Evolutionary conservation across 2,888 invertebrate species (phyloP).

Genomic region (Gandaritis pyraliata): DNA sequence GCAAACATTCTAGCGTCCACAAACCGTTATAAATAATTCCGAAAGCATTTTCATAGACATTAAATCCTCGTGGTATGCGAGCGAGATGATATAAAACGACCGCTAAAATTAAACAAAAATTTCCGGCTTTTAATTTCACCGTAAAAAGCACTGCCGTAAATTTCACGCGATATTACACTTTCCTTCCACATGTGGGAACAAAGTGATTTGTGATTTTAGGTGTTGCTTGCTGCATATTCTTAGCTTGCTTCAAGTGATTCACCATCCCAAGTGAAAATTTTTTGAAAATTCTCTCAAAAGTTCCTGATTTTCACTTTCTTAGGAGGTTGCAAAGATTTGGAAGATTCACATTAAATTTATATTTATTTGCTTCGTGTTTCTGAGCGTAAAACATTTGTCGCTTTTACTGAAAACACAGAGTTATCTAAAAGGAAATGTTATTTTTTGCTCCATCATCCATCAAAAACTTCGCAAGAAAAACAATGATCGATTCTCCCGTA

Average conservation of each 20-base stretch:
- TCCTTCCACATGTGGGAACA: constrained; percentile 15
- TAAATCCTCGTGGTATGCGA: constrained; percentile 28
- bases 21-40: constrained; percentile 30
- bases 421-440: too few species aligned
- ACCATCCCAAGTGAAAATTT: background rate
- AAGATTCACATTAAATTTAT: too few species aligned
- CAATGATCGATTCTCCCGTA: too few species aligned
- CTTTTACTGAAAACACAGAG: too few species aligned
- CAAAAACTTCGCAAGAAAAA: too few species aligned
- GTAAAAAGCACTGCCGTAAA: constrained; percentile 32
- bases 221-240: background rate
- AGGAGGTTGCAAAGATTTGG: background rate
- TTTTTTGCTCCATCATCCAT: too few species aligned
- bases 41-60: constrained; percentile 28
- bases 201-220: constrained; percentile 35
- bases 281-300: too few species aligned
- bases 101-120: constrained; percentile 33
- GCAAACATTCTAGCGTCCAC: constrained; percentile 16
- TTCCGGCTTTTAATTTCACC: constrained; percentile 36
- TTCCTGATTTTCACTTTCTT: background rate
- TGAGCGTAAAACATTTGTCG: too few species aligned
- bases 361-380: too few species aligned
- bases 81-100: constrained; percentile 21
- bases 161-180: constrained; percentile 24
- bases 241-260: constrained; percentile 10